phyloP scores from a whole-genome alignment of 2,888 invertebrate species.

The Eupithecia pulchellata region DNA sequence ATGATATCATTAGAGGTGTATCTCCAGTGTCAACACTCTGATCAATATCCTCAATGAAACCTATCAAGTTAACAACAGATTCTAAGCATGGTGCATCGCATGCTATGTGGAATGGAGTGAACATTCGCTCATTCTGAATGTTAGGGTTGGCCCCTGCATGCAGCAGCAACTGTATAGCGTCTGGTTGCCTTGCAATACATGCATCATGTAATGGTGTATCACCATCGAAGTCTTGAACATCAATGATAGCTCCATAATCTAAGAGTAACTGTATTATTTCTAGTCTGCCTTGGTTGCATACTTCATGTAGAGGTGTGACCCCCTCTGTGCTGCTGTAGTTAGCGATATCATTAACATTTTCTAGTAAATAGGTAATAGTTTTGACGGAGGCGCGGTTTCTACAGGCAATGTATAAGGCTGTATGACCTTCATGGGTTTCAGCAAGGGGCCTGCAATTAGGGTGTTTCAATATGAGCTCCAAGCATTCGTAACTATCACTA shows the following conservation, averaged over 20 bases:
- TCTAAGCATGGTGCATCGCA: slow-evolving; percentile 70
- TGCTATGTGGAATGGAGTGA: slow-evolving; percentile 77
- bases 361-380: slow-evolving; percentile 68
- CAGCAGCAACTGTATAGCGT: slow-evolving; percentile 65
- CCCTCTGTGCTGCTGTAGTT: slow-evolving; percentile 78
- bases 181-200: slow-evolving; percentile 60
- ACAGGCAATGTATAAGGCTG: slow-evolving; percentile 78
- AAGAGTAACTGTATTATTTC: slow-evolving; percentile 71
- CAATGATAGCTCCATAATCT: slow-evolving; percentile 71
- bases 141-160: slow-evolving; percentile 76
- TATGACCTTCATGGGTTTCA: slow-evolving; percentile 81
- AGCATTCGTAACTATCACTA: slow-evolving; percentile 69
- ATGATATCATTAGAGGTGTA: slow-evolving; percentile 70
- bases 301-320: slow-evolving; percentile 78
- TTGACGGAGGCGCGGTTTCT: slow-evolving; percentile 64
- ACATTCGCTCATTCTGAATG: slow-evolving; percentile 66
- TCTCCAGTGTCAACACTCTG: slow-evolving; percentile 65
- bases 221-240: slow-evolving; percentile 80
- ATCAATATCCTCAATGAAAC: slow-evolving; percentile 72
- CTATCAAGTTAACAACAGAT: slow-evolving; percentile 63
- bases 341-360: slow-evolving; percentile 68
- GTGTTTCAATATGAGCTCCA: slow-evolving; percentile 68
- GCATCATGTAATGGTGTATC: slow-evolving; percentile 81
- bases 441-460: slow-evolving; percentile 64
- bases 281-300: slow-evolving; percentile 69